These are phyloP conservation scores for Halichondria panicea DNA, from an alignment of 37 sponge, comb jelly and placozoan genomes.

Conservation along the genomic window DNA sequence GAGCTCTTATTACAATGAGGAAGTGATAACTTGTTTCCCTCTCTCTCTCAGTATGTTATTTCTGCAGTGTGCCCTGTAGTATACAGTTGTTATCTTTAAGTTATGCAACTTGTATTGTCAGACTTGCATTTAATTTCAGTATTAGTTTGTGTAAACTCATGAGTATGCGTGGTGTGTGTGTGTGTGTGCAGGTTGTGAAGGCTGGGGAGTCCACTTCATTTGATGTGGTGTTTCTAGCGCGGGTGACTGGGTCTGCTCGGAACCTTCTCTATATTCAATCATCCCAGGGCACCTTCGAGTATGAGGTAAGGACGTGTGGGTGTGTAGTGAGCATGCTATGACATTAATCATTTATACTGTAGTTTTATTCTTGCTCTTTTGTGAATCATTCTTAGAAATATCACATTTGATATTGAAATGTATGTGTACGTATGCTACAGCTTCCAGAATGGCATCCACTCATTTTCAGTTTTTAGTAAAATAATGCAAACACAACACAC, in stretches of 20 bases:
- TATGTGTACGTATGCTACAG: too few relatives aligned
- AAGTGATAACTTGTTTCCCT: too few relatives aligned
- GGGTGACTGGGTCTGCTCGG: conserved; percentile 44
- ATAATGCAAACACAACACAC: too few relatives aligned
- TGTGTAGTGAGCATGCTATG: not conserved
- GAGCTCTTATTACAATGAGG: too few relatives aligned
- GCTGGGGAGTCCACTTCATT: conserved; percentile 63
- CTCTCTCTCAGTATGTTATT: too few relatives aligned
- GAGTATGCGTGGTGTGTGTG: not conserved
- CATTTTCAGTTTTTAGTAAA: too few relatives aligned
- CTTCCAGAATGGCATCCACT: too few relatives aligned
- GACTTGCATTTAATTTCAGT: not conserved
- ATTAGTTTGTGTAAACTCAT: not conserved
- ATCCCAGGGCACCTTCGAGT: conserved; percentile 65
- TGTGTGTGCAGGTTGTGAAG: conserved; percentile 29
- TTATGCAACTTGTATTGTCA: not conserved
- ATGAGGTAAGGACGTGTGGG: conserved; percentile 31
- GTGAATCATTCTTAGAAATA: too few relatives aligned
- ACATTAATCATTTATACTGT: not conserved
- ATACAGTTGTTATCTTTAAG: too few relatives aligned
- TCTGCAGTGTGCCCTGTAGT: too few relatives aligned
- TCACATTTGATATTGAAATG: too few relatives aligned
- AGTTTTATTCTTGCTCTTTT: too few relatives aligned
- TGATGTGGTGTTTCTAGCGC: conserved; percentile 77
- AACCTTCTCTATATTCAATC: conserved; percentile 71